Percentiles rank a stretch among this genome's conserved stretches.
phyloP scores from a whole-genome alignment of 2,113 vertebrate genomes.

The Tychaedon coryphoeus region DNA sequence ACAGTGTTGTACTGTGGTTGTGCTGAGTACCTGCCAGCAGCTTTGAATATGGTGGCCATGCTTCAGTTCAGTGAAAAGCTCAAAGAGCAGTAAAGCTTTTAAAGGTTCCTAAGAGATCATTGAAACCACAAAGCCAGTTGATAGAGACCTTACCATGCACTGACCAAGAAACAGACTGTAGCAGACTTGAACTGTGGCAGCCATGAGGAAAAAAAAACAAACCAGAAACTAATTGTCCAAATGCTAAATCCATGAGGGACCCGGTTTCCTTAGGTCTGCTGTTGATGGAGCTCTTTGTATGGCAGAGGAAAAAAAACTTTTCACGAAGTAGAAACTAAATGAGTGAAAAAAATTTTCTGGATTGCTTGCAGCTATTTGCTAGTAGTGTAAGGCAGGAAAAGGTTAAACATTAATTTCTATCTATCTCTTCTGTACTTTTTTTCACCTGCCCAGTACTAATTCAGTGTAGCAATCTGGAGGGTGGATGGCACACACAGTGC shows the following conservation, averaged over 20 bases:
- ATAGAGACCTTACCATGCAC: neutral
- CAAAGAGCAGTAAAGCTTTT: neutral
- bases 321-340: neutral
- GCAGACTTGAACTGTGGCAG: neutral
- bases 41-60: neutral
- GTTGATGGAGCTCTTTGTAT: neutral
- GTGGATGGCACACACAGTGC: fast-evolving
- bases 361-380: neutral
- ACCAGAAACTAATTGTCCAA: neutral
- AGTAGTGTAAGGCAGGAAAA: neutral
- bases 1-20: neutral
- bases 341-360: neutral
- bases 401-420: neutral
- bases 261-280: neutral
- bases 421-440: neutral
- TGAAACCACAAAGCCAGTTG: neutral
- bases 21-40: neutral
- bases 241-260: neutral
- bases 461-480: neutral
- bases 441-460: neutral
- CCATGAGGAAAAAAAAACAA: neutral
- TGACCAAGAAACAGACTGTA: neutral
- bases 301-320: neutral
- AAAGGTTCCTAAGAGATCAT: neutral
- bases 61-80: neutral